Base-by-base conservation (phyloP, 2,888 invertebrate genomes). In the Xylota sylvarum region DNA sequence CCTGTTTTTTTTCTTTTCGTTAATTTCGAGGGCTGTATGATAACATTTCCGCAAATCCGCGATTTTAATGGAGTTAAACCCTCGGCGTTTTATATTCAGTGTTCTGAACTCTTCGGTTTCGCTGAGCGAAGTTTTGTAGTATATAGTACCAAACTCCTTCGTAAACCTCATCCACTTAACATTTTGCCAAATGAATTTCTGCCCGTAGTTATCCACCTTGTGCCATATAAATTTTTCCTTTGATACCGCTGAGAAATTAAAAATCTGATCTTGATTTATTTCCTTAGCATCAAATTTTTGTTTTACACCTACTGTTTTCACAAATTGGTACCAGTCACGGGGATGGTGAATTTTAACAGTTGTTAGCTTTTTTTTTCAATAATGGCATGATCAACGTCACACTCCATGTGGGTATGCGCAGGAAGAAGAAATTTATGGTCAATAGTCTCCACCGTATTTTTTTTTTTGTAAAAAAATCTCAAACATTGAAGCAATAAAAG, bases 201-300 rank as follows among this genome's bases (percentile, higher is more conserved):
- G 17, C 3, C 35, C 40, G 14, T 55, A 6, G 5, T 55, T 40
- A 9, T 55, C 55, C 12, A 69, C 55, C 9, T 55, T 69, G 4
- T 55, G 52, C 52, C 67, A 67, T 27, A 67, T 65, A 67, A 14
- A 37, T 67, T 52, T 67, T 9, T 52, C 37, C 46, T 52, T 67
- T 2, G 52, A 27, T 17, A 67, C 14, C 5, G 52, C 27, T 40
- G 55, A 40, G 40, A 69, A 55, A 55, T 37, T 55, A 27, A 55
- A 69, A 55, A 40, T 52, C n/a, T 23, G 37, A 67, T 37, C 37
- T 52, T 52, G 67, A 52, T 48, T 50, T 14, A 65, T 65, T 65
- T 65, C 48, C 19, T 65, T 48, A 12, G 48, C 46, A 10, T 32
- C 37, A 67, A 52, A 67, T 67, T 52, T 67, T 9, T 27, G 23